Conservation (phyloP, 35 echinoderm and acorn worm species). For the Apostichopus parvimensis region DNA sequence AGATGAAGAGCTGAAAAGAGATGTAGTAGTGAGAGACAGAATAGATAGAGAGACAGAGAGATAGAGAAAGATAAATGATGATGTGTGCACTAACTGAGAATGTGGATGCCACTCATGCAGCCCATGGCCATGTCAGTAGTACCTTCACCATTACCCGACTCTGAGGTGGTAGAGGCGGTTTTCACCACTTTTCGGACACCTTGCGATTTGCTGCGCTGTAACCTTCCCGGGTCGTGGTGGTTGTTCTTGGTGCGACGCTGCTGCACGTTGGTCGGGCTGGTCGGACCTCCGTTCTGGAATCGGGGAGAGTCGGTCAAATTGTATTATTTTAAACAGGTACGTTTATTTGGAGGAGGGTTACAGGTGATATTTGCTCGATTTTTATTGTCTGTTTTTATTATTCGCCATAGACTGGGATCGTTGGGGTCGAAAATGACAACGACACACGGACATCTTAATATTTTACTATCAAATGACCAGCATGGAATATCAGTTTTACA, state of each 20-base stretch:
- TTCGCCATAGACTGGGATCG: too few relatives aligned
- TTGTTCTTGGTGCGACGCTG: conserved; percentile 61
- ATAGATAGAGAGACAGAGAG: background rate
- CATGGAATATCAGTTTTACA: too few relatives aligned
- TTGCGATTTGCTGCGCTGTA: conserved; percentile 97
- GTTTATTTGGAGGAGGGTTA: too few relatives aligned
- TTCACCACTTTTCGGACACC: conserved; percentile 93
- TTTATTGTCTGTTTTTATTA: too few relatives aligned
- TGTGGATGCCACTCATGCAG: conserved; percentile 92
- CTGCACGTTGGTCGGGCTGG: conserved; percentile 70
- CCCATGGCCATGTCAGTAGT: conserved; percentile 69
- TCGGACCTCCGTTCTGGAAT: conserved; percentile 85
- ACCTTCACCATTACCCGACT: conserved; percentile 92
- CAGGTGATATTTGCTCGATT: too few relatives aligned
- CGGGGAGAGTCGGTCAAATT: too few relatives aligned
- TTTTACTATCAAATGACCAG: too few relatives aligned
- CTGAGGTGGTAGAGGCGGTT: conserved; percentile 84
- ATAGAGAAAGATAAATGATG: conserved; percentile 42
- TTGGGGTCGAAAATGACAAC: too few relatives aligned
- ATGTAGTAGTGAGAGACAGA: background rate
- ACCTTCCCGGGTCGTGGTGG: conserved; percentile 76
- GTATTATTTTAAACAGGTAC: too few relatives aligned
- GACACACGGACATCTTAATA: too few relatives aligned
- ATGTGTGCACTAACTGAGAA: conserved; percentile 83
- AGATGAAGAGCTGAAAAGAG: conserved; percentile 3